These are phyloP conservation scores for Lordiphosa andalusiaca DNA, from an alignment of 2,888 invertebrate genomes.

Conservation along the genomic window DNA sequence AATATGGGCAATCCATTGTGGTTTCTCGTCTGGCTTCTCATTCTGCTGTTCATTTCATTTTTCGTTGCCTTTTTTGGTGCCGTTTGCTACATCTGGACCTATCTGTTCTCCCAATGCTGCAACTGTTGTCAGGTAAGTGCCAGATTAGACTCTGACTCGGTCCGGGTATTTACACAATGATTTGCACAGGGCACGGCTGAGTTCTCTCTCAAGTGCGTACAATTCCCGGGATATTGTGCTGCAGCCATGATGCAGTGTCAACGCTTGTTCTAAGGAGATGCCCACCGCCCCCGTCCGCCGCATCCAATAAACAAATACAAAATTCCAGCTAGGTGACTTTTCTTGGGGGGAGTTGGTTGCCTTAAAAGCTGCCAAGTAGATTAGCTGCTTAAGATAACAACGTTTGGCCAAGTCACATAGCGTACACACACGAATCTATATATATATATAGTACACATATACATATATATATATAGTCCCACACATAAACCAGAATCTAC, in stretches of 20 bases:
- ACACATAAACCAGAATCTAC: slow-evolving; percentile 1
- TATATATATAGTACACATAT: not conserved
- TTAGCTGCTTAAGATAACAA: slow-evolving; percentile 4
- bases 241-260: slow-evolving; percentile 8
- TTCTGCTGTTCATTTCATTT: slow-evolving; percentile 9
- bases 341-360: slow-evolving; percentile 1
- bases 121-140: slow-evolving; percentile 5
- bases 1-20: slow-evolving; percentile 3
- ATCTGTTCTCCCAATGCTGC: slow-evolving; percentile 2
- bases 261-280: not conserved
- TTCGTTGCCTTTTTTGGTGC: slow-evolving; percentile 9
- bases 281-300: not conserved
- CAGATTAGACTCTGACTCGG: not conserved
- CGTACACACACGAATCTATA: not conserved
- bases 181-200: not conserved
- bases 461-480: not conserved
- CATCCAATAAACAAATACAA: slow-evolving; percentile 3
- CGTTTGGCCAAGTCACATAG: not conserved
- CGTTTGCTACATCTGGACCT: slow-evolving; percentile 1
- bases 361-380: slow-evolving; percentile 2
- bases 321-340: slow-evolving; percentile 1
- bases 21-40: slow-evolving; percentile 10
- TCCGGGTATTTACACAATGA: not conserved
- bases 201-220: slow-evolving; percentile 5
- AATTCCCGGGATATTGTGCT: slow-evolving; percentile 14